Evolutionary conservation across 2,888 invertebrate genomes (phyloP).

Genomic region (Pristionchus fissidentatus): DNA sequence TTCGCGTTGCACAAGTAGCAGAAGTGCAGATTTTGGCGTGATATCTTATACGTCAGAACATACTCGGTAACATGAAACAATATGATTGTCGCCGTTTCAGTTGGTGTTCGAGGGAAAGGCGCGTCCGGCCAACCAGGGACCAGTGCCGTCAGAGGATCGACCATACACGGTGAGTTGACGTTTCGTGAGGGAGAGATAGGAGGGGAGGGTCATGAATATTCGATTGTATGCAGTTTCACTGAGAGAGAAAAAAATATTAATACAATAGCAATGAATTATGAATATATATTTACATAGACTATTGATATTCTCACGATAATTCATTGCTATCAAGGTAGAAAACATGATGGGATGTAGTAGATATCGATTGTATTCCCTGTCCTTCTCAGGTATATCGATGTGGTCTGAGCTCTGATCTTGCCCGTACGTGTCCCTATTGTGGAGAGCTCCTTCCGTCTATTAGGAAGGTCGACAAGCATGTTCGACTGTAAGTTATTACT

Average conservation of each 20-base stretch:
- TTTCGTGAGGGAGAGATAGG: neutral
- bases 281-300: too few relatives aligned
- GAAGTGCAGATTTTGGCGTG: too few relatives aligned
- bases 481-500: slow-evolving; percentile 38
- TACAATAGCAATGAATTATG: too few relatives aligned
- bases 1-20: too few relatives aligned
- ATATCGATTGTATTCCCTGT: neutral
- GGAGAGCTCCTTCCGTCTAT: slow-evolving; percentile 43
- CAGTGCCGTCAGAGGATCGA: slow-evolving; percentile 14
- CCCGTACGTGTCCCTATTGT: slow-evolving; percentile 42
- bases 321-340: too few relatives aligned
- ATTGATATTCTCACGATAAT: too few relatives aligned
- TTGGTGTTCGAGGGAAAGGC: slow-evolving; percentile 31
- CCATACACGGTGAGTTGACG: slow-evolving; percentile 13
- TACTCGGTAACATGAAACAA: too few relatives aligned
- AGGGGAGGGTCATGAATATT: neutral
- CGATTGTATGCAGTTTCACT: too few relatives aligned
- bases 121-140: slow-evolving; percentile 26
- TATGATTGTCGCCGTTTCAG: neutral
- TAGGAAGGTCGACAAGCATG: slow-evolving; percentile 37
- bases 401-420: slow-evolving; percentile 23
- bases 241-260: too few relatives aligned
- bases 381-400: neutral
- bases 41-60: too few relatives aligned
- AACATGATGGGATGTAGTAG: neutral